Evolutionary conservation across 1,140 invertebrate genomes (phyloP), one percentile per base, ranked within the genome.

Genomic region (Eriocheir sinensis): DNA sequence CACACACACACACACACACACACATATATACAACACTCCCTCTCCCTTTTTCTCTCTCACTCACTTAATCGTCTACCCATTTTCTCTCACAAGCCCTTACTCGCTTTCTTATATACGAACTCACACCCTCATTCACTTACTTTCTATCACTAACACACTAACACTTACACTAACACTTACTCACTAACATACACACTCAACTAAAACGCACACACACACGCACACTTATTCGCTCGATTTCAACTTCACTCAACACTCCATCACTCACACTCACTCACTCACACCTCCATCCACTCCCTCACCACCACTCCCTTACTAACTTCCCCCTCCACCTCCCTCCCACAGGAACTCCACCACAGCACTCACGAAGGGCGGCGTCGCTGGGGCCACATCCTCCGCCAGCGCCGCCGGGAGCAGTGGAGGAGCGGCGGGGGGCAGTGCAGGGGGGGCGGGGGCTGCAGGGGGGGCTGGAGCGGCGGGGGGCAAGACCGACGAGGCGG

Each of bases 391-490:
- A 3, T 32, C 81, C 41, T 48, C 27, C 92, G 86, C 30, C 41
- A 86, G 96, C 88, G 80, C 89, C 95, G 89, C 96, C 60, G 38
- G 95, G 89, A 81, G 96, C 94, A 38, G 90, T 85, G 83, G 95
- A 44, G 93, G 72, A 88, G 86, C 96, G 92, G 92, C 94, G 89
- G 95, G 93, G 92, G 94, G 32, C 95, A 80, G 91, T 80, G 95
- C 96, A 80, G 95, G 96, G 34, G 96, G 95, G 17, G 96, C 96
- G 12, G 96, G 96, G 38, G 96, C 96, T 96, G 96, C 93, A 88
- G 96, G 79, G 91, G 95, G 97, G 97, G 32, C 88, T n/a, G 95
- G 95, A 48, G 97, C 97, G 80, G 98, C 97, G 95, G 97, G 89
- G 15, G 95, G 80, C 30, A 60, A 81, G 15, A 38, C 40, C 36